Evolutionary conservation across 2,888 invertebrate genomes (phyloP).

Genomic region (Scrobipalpa costella): DNA sequence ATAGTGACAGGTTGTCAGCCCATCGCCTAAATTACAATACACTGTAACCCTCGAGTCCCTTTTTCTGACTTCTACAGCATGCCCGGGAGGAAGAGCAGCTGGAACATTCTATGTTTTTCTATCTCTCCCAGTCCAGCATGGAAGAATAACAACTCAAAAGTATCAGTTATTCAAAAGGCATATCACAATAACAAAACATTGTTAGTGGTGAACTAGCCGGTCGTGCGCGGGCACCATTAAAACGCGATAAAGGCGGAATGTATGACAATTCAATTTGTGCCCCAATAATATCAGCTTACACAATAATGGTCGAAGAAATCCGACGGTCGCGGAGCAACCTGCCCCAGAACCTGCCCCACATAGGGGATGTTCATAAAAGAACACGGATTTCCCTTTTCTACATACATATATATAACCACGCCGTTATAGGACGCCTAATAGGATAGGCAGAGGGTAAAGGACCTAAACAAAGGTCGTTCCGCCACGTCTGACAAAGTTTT

Average conservation of each 20-base stretch:
- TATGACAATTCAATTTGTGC: constrained; percentile 78
- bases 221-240: constrained; percentile 68
- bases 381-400: constrained; percentile 15
- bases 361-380: constrained; percentile 43
- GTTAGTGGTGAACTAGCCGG: constrained; percentile 33
- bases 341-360: constrained; percentile 25
- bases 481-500: too few relatives aligned
- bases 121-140: too few relatives aligned
- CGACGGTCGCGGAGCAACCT: constrained; percentile 52
- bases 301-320: constrained; percentile 74
- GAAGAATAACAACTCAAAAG: background rate
- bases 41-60: too few relatives aligned
- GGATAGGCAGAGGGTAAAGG: too few relatives aligned
- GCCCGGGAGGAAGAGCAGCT: too few relatives aligned
- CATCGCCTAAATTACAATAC: too few relatives aligned
- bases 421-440: too few relatives aligned
- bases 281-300: constrained; percentile 76
- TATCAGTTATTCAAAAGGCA: background rate
- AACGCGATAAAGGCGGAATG: constrained; percentile 53
- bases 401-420: too few relatives aligned
- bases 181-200: constrained; percentile 27
- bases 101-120: too few relatives aligned
- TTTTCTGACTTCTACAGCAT: too few relatives aligned
- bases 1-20: too few relatives aligned
- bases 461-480: too few relatives aligned